These are phyloP conservation scores for Dendropsophus ebraccatus DNA, from an alignment of 2,113 vertebrate genomes.

Conservation along the genomic window DNA sequence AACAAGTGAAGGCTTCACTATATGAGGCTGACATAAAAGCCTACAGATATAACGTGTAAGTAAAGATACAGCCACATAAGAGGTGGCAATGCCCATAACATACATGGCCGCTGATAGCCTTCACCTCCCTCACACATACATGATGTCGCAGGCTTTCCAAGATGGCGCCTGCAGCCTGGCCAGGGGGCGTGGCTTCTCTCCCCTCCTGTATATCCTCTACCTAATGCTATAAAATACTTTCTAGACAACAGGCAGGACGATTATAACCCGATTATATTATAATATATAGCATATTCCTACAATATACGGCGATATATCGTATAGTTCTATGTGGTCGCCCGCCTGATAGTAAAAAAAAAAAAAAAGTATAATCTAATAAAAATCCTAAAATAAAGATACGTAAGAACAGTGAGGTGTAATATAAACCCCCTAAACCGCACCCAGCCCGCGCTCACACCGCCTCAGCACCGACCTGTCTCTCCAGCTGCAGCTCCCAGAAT, in stretches of 20 bases:
- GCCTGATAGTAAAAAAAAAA: background rate
- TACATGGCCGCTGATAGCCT: too few relatives aligned
- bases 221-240: fast-evolving
- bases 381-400: background rate
- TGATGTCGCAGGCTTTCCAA: background rate
- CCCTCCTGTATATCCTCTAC: background rate
- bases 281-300: background rate
- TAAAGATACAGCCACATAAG: too few relatives aligned
- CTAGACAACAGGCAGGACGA: background rate
- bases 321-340: too few relatives aligned
- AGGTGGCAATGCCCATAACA: too few relatives aligned
- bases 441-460: background rate
- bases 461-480: fast-evolving
- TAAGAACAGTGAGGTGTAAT: too few relatives aligned
- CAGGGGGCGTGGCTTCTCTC: background rate
- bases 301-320: too few relatives aligned
- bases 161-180: slow-evolving; percentile 7
- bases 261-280: background rate
- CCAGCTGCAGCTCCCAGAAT: background rate
- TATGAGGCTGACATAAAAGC: too few relatives aligned
- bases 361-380: background rate
- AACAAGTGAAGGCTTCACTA: background rate
- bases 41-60: too few relatives aligned
- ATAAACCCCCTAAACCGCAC: too few relatives aligned
- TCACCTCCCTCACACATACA: too few relatives aligned